A percentile compares a stretch with the other conserved stretches of the same genome.
These are phyloP conservation scores for Aporrectodea caliginosa DNA, from an alignment of 1,140 invertebrate genomes.

Conservation along the genomic window DNA sequence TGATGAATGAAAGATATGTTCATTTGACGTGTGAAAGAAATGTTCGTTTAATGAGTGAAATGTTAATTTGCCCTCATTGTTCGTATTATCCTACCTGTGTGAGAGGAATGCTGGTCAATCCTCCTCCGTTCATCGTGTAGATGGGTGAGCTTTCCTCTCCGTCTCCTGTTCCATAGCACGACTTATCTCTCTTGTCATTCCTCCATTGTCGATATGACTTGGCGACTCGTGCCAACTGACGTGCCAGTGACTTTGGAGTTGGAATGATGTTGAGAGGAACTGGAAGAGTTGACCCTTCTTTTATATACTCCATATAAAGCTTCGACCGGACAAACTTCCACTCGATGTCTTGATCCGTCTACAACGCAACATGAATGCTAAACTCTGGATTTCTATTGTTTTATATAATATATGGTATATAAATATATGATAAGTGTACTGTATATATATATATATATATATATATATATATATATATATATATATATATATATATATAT, in stretches of 20 bases:
- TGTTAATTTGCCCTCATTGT: too few relatives aligned
- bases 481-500: too few relatives aligned
- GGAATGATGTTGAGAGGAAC: slow-evolving; percentile 84
- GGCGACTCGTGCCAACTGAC: not conserved
- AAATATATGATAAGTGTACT: too few relatives aligned
- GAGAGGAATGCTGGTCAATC: not conserved
- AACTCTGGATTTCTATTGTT: too few relatives aligned
- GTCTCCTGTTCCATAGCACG: not conserved
- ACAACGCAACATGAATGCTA: slow-evolving; percentile 8
- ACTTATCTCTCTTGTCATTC: not conserved
- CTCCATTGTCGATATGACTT: not conserved
- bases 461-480: too few relatives aligned
- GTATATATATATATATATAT: too few relatives aligned
- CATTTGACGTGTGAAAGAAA: too few relatives aligned
- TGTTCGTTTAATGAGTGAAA: too few relatives aligned
- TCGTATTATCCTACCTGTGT: not conserved
- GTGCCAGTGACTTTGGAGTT: slow-evolving; percentile 70
- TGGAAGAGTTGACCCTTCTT: slow-evolving; percentile 77
- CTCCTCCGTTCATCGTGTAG: not conserved
- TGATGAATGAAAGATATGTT: too few relatives aligned
- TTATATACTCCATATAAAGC: slow-evolving; percentile 90
- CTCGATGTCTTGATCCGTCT: slow-evolving; percentile 81
- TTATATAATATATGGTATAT: too few relatives aligned
- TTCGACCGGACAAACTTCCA: slow-evolving; percentile 88
- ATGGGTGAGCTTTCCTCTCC: not conserved